Base-by-base conservation (phyloP, 2,888 invertebrate species). In the Synergus itoensis region DNA sequence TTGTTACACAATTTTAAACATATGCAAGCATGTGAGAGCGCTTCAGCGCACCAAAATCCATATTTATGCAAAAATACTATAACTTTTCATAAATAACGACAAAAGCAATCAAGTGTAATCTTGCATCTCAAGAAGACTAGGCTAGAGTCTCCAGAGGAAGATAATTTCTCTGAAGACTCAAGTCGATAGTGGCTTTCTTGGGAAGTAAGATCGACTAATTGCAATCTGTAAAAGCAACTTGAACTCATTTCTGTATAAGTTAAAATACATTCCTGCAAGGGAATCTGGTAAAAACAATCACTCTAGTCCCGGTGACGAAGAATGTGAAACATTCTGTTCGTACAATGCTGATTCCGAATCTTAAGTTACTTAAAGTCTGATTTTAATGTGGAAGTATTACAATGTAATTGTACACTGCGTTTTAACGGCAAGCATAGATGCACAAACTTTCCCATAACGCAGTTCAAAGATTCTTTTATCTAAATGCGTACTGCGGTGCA, bases 221-320 rank as follows among this genome's bases (percentile, higher is more conserved):
- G 76, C 73, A 81, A 80, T 81, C 69, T 79, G 79, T 79, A 80
- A 81, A 67, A 77, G 81, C 60, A 81, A 79, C 76, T 76, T 79
- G 78, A 80, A 78, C 64, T 81, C 78, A 77, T 83, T 85, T 88
- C 87, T 86, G 86, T 86, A 53, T 53, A 84, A 86, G 82, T 85
- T 86, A 77, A 85, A 84, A 82, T 86, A 88, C 88, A 88, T 88
- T 88, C 88, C 88, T 87, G 86, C 82, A 85, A 84, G 81, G 79
- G 79, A 82, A 86, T 84, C 83, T 82, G 81, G 80, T 79, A 83
- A 83, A 78, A 79, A 73, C 7, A 78, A 79, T 18, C 48, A 53
- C 28, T 36, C 48, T 36, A 53, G 53, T 36, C 48, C 45, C 36
- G 18, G 53, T 73, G 36, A 48, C 53, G 28, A 73, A 48, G 53